Conservation (phyloP, 2,888 invertebrate species). For the Pegoplata infirma region DNA sequence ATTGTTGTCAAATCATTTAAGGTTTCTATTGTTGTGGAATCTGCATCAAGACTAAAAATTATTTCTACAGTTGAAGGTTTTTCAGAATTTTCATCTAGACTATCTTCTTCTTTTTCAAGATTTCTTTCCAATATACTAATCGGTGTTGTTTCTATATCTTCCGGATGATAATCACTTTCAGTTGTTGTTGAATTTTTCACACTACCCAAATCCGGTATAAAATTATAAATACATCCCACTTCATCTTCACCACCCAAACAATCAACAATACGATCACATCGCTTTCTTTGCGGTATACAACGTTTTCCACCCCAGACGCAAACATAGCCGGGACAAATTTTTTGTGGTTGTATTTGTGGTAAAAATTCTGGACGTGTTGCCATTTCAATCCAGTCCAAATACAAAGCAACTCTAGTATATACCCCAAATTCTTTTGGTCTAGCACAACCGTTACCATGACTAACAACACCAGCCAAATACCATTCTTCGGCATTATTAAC, state of each 20-base stretch:
- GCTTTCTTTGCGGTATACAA: conserved; percentile 83
- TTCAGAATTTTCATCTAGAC: conserved; percentile 1
- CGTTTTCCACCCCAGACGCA: conserved; percentile 83
- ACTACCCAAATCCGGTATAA: conserved; percentile 72
- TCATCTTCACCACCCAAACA: conserved; percentile 91
- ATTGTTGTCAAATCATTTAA: conserved; percentile 1
- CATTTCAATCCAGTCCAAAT: conserved; percentile 85
- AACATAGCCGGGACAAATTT: conserved; percentile 85
- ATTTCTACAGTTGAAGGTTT: conserved; percentile 12
- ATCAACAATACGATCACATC: conserved; percentile 86
- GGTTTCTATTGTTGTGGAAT: conserved; percentile 1
- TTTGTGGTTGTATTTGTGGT: conserved; percentile 79
- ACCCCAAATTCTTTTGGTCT: conserved; percentile 88
- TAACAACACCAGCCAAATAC: conserved; percentile 91
- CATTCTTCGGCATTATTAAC: conserved; percentile 83
- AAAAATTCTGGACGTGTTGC: conserved; percentile 75
- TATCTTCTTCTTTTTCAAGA: not conserved
- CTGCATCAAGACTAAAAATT: not conserved
- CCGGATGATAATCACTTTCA: conserved; percentile 70
- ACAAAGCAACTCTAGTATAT: conserved; percentile 88
- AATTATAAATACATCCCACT: conserved; percentile 81
- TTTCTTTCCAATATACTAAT: not conserved
- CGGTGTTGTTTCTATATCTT: conserved; percentile 38
- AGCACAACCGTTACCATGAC: conserved; percentile 92
- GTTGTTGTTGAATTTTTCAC: conserved; percentile 67